Percentiles rank a stretch among this genome's conserved stretches.
phyloP scores from a whole-genome alignment of 2,113 vertebrate species.

The Hyla sarda region DNA sequence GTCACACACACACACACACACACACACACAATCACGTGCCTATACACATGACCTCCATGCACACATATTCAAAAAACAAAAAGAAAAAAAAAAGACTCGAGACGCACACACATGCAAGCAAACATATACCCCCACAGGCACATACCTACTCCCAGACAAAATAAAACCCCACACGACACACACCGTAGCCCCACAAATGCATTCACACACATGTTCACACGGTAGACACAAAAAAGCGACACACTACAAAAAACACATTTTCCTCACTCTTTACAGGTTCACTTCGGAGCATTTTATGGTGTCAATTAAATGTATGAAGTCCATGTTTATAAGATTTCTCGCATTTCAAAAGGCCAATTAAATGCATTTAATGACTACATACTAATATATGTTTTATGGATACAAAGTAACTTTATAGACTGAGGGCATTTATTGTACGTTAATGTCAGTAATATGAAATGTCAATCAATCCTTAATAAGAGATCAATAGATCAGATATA shows the following conservation, averaged over 20 bases:
- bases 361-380: slow-evolving; percentile 37
- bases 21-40: no score
- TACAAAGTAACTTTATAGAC: slow-evolving; percentile 15
- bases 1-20: no score
- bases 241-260: not conserved
- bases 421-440: not conserved
- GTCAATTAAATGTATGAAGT: slow-evolving; percentile 41
- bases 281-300: slow-evolving; percentile 24
- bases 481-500: not conserved
- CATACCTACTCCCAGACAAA: not conserved
- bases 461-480: not conserved
- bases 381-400: slow-evolving; percentile 38
- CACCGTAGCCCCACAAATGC: not conserved
- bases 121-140: not conserved
- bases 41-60: not conserved
- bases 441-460: slow-evolving; percentile 8
- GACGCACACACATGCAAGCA: not conserved
- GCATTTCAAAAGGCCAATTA: slow-evolving; percentile 11
- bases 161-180: no score
- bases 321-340: slow-evolving; percentile 33
- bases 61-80: not conserved
- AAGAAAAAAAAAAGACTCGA: not conserved
- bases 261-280: slow-evolving; percentile 34
- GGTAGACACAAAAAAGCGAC: not conserved
- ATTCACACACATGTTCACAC: not conserved